phyloP scores from a whole-genome alignment of 2,797 vertebrate genomes.

The Phoeniculus purpureus region DNA sequence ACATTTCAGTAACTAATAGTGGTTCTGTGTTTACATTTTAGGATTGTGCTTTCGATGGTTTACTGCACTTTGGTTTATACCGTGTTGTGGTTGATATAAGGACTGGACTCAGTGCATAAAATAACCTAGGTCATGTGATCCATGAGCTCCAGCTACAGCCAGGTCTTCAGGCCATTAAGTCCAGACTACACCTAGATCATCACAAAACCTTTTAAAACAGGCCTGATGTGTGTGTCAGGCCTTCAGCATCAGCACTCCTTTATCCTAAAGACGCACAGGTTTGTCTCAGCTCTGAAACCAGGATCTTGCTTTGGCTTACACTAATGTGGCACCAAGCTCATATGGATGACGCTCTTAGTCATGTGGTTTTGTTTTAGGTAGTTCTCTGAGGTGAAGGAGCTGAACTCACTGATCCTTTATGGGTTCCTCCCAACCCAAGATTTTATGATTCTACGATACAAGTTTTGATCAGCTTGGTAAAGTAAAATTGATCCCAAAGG shows the following conservation, averaged over 20 bases:
- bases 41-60: neutral
- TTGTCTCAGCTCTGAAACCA: neutral
- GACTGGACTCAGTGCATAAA: neutral
- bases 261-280: no score
- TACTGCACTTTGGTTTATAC: neutral
- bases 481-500: neutral
- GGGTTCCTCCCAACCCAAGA: neutral
- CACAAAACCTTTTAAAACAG: neutral
- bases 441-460: neutral
- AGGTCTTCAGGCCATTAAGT: neutral
- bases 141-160: neutral
- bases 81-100: accelerated
- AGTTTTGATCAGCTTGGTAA: neutral
- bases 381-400: neutral
- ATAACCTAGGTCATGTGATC: neutral
- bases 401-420: neutral
- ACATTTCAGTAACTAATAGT: neutral
- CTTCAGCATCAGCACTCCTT: neutral
- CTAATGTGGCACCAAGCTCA: neutral
- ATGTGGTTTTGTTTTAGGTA: neutral
- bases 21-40: neutral
- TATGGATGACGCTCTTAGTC: neutral
- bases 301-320: neutral
- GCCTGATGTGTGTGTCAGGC: accelerated
- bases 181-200: neutral